phyloP scores from a whole-genome alignment of 2,797 vertebrate genomes.

The Cirrhinus molitorella region DNA sequence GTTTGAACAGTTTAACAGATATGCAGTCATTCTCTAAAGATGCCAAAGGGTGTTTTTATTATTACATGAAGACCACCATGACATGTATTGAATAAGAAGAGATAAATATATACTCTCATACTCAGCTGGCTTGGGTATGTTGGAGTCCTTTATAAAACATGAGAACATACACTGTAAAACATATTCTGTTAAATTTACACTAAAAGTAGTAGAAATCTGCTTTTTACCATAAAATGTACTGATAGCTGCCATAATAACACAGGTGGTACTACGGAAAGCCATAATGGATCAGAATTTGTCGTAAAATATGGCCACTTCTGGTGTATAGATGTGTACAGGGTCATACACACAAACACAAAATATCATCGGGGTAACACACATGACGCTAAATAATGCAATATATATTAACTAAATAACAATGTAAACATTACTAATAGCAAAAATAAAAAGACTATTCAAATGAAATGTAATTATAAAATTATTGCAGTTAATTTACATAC shows the following conservation, averaged over 20 bases:
- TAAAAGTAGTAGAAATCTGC: not conserved
- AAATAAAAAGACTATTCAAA: no score
- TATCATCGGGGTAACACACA: no score
- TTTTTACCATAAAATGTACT: no score
- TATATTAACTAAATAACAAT: no score
- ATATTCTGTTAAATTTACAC: not conserved
- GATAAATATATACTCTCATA: not conserved
- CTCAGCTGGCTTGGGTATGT: not conserved
- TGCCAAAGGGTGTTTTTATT: not conserved
- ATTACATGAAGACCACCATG: not conserved
- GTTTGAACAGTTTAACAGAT: not conserved
- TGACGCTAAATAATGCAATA: no score
- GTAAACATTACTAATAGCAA: no score
- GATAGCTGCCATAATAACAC: no score
- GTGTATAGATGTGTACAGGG: not conserved
- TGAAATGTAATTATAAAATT: no score
- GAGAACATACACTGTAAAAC: not conserved
- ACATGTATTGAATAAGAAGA: not conserved
- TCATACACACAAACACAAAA: no score
- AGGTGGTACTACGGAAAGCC: no score
- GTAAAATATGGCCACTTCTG: not conserved
- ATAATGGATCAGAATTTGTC: not conserved
- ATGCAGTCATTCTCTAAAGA: not conserved
- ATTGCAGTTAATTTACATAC: no score
- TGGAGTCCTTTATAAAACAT: not conserved